phyloP scores from a whole-genome alignment of 2,797 vertebrate genomes.

The Malurus splendens region DNA sequence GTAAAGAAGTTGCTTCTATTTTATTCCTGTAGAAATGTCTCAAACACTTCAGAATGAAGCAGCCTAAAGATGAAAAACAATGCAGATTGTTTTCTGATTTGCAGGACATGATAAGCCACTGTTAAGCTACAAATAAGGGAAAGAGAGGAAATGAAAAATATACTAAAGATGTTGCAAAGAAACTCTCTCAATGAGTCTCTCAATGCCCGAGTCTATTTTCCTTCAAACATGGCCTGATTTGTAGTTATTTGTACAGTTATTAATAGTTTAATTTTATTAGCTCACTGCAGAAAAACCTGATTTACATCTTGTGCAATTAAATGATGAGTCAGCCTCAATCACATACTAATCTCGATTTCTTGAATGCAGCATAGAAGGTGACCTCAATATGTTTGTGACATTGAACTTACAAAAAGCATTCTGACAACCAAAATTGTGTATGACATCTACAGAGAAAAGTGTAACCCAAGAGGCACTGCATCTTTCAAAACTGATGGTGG shows the following conservation, averaged over 20 bases:
- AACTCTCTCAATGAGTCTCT: background rate
- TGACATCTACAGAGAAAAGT: background rate
- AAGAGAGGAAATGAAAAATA: background rate
- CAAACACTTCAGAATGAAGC: background rate
- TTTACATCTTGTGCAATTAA: slow-evolving; percentile 46
- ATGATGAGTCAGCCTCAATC: slow-evolving; percentile 40
- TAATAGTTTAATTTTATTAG: slow-evolving; percentile 54
- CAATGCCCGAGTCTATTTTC: background rate
- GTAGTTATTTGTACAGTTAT: slow-evolving; percentile 37
- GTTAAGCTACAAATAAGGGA: background rate
- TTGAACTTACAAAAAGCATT: background rate
- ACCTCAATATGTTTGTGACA: slow-evolving; percentile 18
- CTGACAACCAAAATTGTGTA: background rate
- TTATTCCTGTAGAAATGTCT: background rate
- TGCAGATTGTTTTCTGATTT: background rate
- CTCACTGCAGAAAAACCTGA: slow-evolving; percentile 34
- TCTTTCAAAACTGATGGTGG: background rate
- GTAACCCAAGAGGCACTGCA: background rate
- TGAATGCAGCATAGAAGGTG: slow-evolving; percentile 4
- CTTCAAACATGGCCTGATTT: slow-evolving; percentile 11
- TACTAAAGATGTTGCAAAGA: background rate
- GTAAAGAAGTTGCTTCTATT: background rate
- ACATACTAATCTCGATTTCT: background rate
- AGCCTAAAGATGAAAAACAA: background rate
- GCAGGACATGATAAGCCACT: background rate